Evolutionary conservation across 2,797 vertebrate genomes (phyloP), one percentile per base, ranked within the genome.

Genomic region (Neostethus bicornis): DNA sequence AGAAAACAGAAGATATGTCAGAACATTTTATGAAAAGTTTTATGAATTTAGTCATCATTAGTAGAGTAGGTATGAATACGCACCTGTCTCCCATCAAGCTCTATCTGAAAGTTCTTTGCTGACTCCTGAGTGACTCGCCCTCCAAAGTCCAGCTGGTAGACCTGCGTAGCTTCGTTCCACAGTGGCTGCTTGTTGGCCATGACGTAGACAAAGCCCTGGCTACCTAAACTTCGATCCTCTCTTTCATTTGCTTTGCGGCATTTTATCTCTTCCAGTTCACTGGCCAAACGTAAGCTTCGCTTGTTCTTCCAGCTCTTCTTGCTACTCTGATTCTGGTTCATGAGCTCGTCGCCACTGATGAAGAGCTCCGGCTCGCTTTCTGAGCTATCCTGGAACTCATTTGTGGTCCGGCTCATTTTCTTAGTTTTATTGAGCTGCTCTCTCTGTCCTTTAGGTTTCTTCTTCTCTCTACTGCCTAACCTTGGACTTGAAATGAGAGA

Each of bases 291-390:
- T 72, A 95, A 81, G 83, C 90, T 95, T 25, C 97, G 87, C 86
- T 98, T 98, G 81, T 91, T 96, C 91, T 99, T 99, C 97, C 97
- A 99, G 52, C 95, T 95, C 85, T 99, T 99, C 90, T 96, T 98
- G 84, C 93, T 93, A 73, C 94, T 95, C 86, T 99, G 97, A 86
- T 95, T 96, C 90, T 99, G 97, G 90, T 97, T 98, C 95, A 98
- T 96, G 51, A 99, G 93, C 86, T 99, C 97, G 6, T 99, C 97
- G 4, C 96, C 96, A 0, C 96, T 97, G 64, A 99, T 97, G 56
- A 99, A 98, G 52, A 99, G 93, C 82, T 99, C 97, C 0, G 96
- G 97, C 83, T 99, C 97, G 0, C 97, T 99, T 89, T 99, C 97
- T 0, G 97, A 99, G 81, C 97, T 99, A 69, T 99, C 97, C 90